Evolutionary conservation across 2,113 vertebrate species (phyloP).

Genomic region (Melanotaenia duboulayi): DNA sequence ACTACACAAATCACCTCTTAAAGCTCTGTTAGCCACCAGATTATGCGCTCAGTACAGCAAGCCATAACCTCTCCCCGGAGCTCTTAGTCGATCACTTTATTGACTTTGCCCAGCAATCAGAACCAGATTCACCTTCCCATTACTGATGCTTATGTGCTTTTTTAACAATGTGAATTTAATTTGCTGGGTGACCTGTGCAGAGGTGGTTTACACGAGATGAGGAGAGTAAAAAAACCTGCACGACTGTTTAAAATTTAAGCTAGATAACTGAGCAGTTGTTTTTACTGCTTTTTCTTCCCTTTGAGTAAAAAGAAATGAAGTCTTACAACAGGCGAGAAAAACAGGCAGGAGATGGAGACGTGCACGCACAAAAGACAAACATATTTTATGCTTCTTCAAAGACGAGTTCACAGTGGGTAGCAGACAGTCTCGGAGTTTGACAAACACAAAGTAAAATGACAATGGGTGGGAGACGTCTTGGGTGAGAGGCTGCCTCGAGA

Average conservation of each 20-base stretch:
- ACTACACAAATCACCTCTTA: conserved; percentile 70
- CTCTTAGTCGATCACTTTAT: conserved; percentile 66
- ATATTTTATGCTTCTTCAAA: conserved; percentile 64
- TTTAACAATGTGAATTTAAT: conserved; percentile 45
- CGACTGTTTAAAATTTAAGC: neutral
- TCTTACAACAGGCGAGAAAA: neutral
- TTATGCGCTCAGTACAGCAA: conserved; percentile 72
- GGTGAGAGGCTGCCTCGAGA: conserved; percentile 60
- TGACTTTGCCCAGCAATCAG: conserved; percentile 67
- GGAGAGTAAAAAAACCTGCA: conserved; percentile 29
- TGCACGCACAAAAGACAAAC: conserved; percentile 30
- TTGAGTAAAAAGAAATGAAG: conserved; percentile 10
- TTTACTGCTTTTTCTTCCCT: neutral
- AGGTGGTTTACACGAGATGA: conserved; percentile 11
- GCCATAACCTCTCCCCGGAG: conserved; percentile 47
- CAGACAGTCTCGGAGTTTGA: conserved; percentile 41
- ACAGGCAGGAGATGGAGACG: neutral
- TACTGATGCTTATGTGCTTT: conserved; percentile 55
- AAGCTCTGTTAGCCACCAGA: conserved; percentile 67
- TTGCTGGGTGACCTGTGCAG: conserved; percentile 20
- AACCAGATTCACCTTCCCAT: conserved; percentile 72
- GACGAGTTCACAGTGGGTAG: conserved; percentile 37
- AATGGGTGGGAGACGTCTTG: conserved; percentile 54
- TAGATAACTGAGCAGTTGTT: neutral
- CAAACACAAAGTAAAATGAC: conserved; percentile 61